A percentile compares a stretch with the other conserved stretches of the same genome.
Evolutionary conservation across 2,888 invertebrate genomes (phyloP).

Genomic region (Caenorhabditis afra): DNA sequence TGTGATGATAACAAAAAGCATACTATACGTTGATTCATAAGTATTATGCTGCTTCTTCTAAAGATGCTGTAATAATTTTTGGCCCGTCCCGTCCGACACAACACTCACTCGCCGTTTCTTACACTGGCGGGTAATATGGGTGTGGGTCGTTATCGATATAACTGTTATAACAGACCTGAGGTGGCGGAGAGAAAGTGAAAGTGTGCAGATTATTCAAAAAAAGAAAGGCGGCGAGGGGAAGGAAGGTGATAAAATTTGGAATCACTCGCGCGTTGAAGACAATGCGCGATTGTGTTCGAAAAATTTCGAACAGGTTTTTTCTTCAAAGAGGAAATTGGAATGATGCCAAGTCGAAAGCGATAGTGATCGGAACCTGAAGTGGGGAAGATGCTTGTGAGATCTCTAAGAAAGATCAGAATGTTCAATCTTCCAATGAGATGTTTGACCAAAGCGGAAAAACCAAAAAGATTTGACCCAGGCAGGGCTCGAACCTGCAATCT

Average conservation of each 20-base stretch:
- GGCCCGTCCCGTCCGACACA: constrained; percentile 7
- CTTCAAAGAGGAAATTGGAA: constrained; percentile 9
- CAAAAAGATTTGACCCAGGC: constrained; percentile 70
- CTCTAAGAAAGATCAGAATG: not conserved
- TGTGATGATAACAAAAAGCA: constrained; percentile 42
- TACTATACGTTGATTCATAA: constrained; percentile 46
- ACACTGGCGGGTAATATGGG: constrained; percentile 33
- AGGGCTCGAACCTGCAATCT: constrained; percentile 79
- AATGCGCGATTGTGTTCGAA: not conserved
- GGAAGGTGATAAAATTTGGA: constrained; percentile 6
- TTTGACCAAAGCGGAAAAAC: not conserved
- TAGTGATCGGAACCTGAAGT: not conserved
- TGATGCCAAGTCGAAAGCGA: constrained; percentile 17
- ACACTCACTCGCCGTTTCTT: constrained; percentile 36
- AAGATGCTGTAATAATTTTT: constrained; percentile 42
- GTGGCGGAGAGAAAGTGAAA: constrained; percentile 2
- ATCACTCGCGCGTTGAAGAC: not conserved
- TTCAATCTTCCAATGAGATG: not conserved
- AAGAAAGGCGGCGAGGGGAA: not conserved
- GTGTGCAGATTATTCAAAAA: constrained; percentile 4
- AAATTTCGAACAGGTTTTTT: not conserved
- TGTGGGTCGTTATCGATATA: constrained; percentile 29
- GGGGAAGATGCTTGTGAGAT: not conserved
- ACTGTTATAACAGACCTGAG: constrained; percentile 17
- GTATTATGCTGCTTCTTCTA: not conserved